Evolutionary conservation across 1,140 invertebrate genomes (phyloP).

Genomic region (Drosophila arawakana): DNA sequence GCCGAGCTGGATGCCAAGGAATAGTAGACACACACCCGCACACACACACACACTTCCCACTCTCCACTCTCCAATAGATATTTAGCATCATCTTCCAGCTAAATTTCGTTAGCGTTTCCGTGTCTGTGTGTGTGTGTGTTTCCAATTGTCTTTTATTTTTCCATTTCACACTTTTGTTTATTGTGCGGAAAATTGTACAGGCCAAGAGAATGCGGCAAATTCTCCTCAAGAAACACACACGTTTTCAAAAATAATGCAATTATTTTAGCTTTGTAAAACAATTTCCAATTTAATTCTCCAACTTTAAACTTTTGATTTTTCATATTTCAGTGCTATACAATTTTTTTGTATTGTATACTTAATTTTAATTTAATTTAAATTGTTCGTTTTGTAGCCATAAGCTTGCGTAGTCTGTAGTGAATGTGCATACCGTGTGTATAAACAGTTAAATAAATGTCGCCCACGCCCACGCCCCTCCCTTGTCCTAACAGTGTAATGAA

Average conservation of each 20-base stretch:
- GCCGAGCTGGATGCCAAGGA: constrained; percentile 90
- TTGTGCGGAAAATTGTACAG: no score
- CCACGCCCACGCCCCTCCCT: background rate
- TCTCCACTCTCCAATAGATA: no score
- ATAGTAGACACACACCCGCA: constrained; percentile 84
- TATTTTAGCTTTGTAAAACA: constrained; percentile 41
- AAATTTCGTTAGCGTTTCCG: no score
- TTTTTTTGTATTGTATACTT: background rate
- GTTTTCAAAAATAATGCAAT: background rate
- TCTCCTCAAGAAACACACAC: background rate
- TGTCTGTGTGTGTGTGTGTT: no score
- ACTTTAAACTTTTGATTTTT: background rate
- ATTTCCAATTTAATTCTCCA: background rate
- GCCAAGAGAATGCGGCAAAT: background rate
- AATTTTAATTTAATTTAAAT: background rate
- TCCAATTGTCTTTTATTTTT: no score
- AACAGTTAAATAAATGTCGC: background rate
- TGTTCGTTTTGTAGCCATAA: constrained; percentile 1
- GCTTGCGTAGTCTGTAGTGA: background rate
- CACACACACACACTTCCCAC: no score
- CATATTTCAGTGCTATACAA: no score
- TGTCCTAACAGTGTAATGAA: constrained; percentile 31
- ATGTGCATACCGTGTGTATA: constrained; percentile 14
- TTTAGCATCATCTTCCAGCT: no score
- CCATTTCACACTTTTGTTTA: no score